Evolutionary conservation across 1,140 invertebrate species (phyloP).

Genomic region (Drosophila insularis): DNA sequence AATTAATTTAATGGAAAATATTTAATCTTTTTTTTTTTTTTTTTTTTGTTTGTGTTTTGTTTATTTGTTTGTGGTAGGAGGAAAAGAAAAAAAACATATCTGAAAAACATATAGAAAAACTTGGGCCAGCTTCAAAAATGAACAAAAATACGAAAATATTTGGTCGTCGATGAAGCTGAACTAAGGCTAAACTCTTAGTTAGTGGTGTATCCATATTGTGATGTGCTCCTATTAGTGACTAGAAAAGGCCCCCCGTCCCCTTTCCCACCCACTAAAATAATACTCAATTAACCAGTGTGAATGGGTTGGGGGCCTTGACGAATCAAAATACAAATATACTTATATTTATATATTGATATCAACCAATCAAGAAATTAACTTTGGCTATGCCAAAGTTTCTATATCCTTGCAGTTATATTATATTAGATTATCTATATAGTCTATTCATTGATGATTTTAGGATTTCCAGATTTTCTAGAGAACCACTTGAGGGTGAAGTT

Average conservation of each 20-base stretch:
- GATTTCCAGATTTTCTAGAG: too few species aligned
- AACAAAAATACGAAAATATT: too few species aligned
- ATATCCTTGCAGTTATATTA: too few species aligned
- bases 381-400: too few species aligned
- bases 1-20: constrained; percentile 66
- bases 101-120: constrained; percentile 9
- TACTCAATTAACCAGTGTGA: not conserved
- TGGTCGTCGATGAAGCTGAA: too few species aligned
- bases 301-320: not conserved
- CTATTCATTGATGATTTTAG: too few species aligned
- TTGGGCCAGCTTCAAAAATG: not conserved
- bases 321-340: not conserved
- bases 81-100: constrained; percentile 48
- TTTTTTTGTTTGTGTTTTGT: constrained; percentile 22
- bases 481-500: too few species aligned
- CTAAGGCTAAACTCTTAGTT: constrained; percentile 43
- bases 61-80: not conserved
- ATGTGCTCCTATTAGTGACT: constrained; percentile 67
- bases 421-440: too few species aligned
- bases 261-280: not conserved
- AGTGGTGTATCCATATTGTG: constrained; percentile 74
- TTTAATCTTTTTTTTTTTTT: constrained; percentile 42
- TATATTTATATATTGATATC: not conserved
- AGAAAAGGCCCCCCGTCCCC: constrained; percentile 1
- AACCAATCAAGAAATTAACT: too few species aligned